phyloP scores from a whole-genome alignment of 2,888 invertebrate species.

The Thereva unica region DNA sequence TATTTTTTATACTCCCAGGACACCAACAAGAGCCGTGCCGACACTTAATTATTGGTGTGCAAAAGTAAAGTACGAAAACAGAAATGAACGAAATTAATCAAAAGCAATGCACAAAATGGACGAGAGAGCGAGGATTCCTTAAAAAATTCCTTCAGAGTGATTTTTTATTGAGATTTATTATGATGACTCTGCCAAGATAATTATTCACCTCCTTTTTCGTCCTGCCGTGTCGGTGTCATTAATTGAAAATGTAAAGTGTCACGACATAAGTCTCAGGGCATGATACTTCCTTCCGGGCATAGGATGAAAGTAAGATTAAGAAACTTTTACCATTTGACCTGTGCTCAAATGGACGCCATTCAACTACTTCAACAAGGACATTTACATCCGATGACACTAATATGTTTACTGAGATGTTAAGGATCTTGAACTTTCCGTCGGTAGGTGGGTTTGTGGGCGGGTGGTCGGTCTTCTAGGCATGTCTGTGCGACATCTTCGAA shows the following conservation, averaged over 20 bases:
- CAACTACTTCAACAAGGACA: too few species aligned
- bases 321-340: too few species aligned
- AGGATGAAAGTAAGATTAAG: too few species aligned
- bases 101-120: slow-evolving; percentile 21
- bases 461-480: not conserved
- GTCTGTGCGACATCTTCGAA: not conserved
- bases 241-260: slow-evolving; percentile 15
- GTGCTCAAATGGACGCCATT: too few species aligned
- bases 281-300: not conserved
- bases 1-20: too few species aligned
- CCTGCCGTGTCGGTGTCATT: not conserved
- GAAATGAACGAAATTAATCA: not conserved
- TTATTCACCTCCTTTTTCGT: slow-evolving; percentile 20
- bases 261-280: slow-evolving; percentile 1
- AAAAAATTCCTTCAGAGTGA: slow-evolving; percentile 37
- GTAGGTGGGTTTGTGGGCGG: not conserved
- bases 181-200: slow-evolving; percentile 39
- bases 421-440: not conserved
- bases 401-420: not conserved
- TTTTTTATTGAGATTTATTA: slow-evolving; percentile 41
- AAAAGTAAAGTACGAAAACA: too few species aligned
- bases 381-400: too few species aligned
- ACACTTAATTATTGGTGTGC: too few species aligned
- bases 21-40: too few species aligned
- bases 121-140: slow-evolving; percentile 28